Evolutionary conservation across 30 jellyfish, hydroid and myxozoan genomes (phyloP), one percentile per base, ranked within the genome.

Genomic region (Morbakka virulenta): DNA sequence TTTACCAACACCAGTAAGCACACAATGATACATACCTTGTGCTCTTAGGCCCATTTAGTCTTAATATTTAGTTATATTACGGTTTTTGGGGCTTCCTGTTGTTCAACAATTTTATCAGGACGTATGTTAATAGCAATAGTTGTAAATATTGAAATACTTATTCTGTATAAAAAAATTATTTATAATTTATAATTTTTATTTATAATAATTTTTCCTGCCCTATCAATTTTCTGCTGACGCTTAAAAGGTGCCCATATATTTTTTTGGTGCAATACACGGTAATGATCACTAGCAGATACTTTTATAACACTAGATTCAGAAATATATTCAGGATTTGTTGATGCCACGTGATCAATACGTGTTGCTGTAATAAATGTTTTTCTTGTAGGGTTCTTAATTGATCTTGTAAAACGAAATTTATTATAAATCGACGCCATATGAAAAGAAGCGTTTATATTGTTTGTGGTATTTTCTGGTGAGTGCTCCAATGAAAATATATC

Each of bases 371-470:
- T 35, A 72, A 72, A 50, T 50, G 74, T 47, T 35, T 12, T 68
- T 24, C 86, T 28, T 47, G 77, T 74, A 0, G 86, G 86, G 25
- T 74, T 77, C 76, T 74, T 13, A 70, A 70, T 70, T 2, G 50
- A 30, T 70, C 50, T 68, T n/a, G 82, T 26, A 0, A 74, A 28
- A 9, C 86, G 77, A 53, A 74, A 53, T 22, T 76, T 74, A 74
- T 74, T 77, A 50, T 50, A 74, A 74, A 74, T 52, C n/a, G 86
- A 35, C 31, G 86, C 67, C 77, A 74, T 51, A 31, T 74, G 86
- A 14, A 52, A 49, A 53, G 86, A 76, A 50, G 86, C 86, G 34
- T 74, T 51, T 0, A 50, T 67, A 74, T 51, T 52, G 25, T 52
- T 74, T 27, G 67, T 74, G 12, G 76, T 20, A 52, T 53, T 74